Evolutionary conservation across 2,797 vertebrate genomes (phyloP), one percentile per base, ranked within the genome.

Genomic region (Momotus momota): DNA sequence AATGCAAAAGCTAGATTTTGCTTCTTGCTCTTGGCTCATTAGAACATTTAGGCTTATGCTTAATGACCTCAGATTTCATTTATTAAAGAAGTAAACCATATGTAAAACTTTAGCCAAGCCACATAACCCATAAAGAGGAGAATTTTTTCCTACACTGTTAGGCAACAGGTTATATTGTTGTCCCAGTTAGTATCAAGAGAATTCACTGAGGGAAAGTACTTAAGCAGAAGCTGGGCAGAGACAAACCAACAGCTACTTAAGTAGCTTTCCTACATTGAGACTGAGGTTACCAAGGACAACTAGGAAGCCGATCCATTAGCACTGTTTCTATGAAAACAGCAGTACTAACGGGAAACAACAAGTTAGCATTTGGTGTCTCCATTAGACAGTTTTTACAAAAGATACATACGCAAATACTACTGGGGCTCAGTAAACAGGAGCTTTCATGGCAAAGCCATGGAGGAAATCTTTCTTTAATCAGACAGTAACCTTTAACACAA

Each of bases 31-130:
- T 86, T 86, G 84, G 93, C 93, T 92, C 57, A 92, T 78, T 81
- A 85, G 86, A 89, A 96, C 90, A 96, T 93, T 75, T 82, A 97
- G 91, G 70, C 89, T 87, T 72, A 14, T 67, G 66, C 88, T 97
- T 88, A 91, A 94, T 85, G 66, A 94, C 87, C 83, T 95, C 93
- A 91, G 38, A 78, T 74, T 95, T 82, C 41, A 91, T 94, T 96
- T 93, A 95, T 86, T 95, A 61, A 78, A 8, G 72, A 58, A 84
- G 46, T 41, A 93, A 60, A 92, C 65, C 62, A 10, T 61, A 81
- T 0, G 74, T 93, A 81, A 87, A 49, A 81, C 75, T 90, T 90
- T 83, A 92, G 75, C 86, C 86, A 94, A 92, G 75, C 86, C 86
- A 94, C 64, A 82, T 58, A 95, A 93, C 83, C 78, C 88, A 89